phyloP scores from a whole-genome alignment of 2,113 vertebrate species.

The Rallus limicola region DNA sequence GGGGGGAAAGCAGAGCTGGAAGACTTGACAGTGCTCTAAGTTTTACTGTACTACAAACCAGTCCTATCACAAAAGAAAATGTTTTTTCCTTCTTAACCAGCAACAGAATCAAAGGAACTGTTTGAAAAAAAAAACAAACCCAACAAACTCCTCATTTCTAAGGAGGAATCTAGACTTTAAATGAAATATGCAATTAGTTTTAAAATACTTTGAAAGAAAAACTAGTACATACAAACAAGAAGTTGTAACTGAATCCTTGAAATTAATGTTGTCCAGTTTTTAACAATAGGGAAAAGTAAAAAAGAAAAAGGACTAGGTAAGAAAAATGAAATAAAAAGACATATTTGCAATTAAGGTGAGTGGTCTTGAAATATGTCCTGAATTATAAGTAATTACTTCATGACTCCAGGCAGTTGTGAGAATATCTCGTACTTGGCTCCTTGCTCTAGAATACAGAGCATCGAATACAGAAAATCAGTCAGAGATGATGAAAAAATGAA shows the following conservation, averaged over 20 bases:
- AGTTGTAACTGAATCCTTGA: background rate
- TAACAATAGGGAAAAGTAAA: background rate
- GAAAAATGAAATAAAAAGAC: background rate
- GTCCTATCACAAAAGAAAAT: background rate
- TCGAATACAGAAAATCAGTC: background rate
- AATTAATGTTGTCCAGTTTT: background rate
- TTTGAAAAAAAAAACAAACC: background rate
- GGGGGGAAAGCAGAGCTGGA: background rate
- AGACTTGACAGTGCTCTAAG: background rate
- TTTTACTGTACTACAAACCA: background rate
- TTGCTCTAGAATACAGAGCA: background rate
- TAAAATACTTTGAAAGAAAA: background rate
- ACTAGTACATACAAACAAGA: background rate
- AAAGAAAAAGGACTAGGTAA: background rate
- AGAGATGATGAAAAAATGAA: background rate
- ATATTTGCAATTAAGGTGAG: background rate
- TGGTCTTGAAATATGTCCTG: background rate
- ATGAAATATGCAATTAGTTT: background rate
- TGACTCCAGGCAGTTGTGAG: background rate
- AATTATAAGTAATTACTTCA: background rate
- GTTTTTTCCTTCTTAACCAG: background rate
- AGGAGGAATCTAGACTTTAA: background rate
- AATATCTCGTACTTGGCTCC: background rate
- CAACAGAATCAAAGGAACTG: background rate
- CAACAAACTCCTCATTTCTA: background rate